These are phyloP conservation scores for Ochlodes sylvanus DNA, from an alignment of 2,888 invertebrate species.

Conservation along the genomic window DNA sequence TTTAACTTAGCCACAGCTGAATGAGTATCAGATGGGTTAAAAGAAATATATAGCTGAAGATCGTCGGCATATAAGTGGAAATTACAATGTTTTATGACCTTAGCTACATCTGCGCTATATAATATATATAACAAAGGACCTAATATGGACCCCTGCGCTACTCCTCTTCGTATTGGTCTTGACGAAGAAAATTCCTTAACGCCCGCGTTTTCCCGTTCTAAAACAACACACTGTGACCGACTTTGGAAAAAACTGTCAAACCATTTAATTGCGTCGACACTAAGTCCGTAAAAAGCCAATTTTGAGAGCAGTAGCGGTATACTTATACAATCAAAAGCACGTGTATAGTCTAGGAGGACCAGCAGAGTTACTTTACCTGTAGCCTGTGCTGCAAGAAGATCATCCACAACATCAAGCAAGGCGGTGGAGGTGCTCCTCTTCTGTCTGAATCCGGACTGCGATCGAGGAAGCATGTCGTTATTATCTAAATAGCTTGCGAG, in stretches of 20 bases:
- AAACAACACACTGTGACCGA: constrained; percentile 2
- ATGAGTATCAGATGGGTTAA: not conserved
- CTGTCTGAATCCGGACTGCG: constrained; percentile 17
- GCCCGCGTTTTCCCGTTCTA: not conserved
- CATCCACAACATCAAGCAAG: constrained; percentile 37
- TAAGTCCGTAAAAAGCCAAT: constrained; percentile 39
- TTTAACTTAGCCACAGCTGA: not conserved
- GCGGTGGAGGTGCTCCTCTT: constrained; percentile 6
- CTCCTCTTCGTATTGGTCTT: not conserved
- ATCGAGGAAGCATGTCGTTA: not conserved
- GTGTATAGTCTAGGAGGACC: constrained; percentile 36
- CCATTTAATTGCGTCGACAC: not conserved
- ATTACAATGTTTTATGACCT: constrained; percentile 8
- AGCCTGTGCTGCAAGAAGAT: constrained; percentile 46
- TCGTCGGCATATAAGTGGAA: constrained; percentile 14
- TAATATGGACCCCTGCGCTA: constrained; percentile 10
- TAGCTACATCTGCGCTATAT: constrained; percentile 9
- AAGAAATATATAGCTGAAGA: constrained; percentile 3
- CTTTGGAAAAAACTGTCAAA: constrained; percentile 6
- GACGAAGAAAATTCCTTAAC: not conserved
- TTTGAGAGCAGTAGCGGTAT: constrained; percentile 39
- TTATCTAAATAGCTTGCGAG: not conserved
- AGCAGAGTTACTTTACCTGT: constrained; percentile 25
- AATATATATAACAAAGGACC: constrained; percentile 6
- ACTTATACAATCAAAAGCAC: constrained; percentile 41